Conservation (phyloP, 1,140 invertebrate genomes). For the Macrobrachium nipponense region DNA sequence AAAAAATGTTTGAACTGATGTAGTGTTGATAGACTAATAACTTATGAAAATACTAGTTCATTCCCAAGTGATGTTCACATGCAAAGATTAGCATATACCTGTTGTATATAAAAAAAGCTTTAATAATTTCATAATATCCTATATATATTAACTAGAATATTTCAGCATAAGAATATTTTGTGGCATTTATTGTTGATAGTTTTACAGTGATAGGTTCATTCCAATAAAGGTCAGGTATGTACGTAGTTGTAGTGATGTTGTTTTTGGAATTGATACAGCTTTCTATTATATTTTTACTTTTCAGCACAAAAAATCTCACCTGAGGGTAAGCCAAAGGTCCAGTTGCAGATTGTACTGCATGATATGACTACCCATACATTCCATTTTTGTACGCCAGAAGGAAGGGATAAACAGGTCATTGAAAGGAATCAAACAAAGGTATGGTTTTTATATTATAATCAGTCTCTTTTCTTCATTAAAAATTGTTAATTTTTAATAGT, state of each 20-base stretch:
- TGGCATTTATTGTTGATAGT: too few relatives aligned
- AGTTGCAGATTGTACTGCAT: constrained; percentile 96
- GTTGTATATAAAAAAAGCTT: too few relatives aligned
- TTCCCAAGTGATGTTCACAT: too few relatives aligned
- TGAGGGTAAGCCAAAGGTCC: constrained; percentile 97
- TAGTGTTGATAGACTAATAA: too few relatives aligned
- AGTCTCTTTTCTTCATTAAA: constrained; percentile 68
- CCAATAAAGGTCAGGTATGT: not conserved
- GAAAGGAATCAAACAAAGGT: constrained; percentile 96
- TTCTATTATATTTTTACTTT: not conserved
- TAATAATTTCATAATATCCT: too few relatives aligned
- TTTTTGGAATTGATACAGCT: too few relatives aligned
- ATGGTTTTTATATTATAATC: constrained; percentile 88
- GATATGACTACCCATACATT: constrained; percentile 95
- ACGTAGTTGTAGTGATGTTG: too few relatives aligned
- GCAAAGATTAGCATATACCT: too few relatives aligned
- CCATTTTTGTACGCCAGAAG: constrained; percentile 92
- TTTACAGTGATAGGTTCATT: not conserved
- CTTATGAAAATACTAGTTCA: too few relatives aligned
- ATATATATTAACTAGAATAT: too few relatives aligned
- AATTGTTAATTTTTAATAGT: constrained; percentile 65
- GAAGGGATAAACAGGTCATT: constrained; percentile 83
- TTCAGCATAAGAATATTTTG: too few relatives aligned
- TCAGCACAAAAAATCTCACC: constrained; percentile 98
- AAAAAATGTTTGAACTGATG: too few relatives aligned